Evolutionary conservation across 30 jellyfish, hydroid and myxozoan genomes (phyloP), one percentile per base, ranked within the genome.

Genomic region (Hydra vulgaris): DNA sequence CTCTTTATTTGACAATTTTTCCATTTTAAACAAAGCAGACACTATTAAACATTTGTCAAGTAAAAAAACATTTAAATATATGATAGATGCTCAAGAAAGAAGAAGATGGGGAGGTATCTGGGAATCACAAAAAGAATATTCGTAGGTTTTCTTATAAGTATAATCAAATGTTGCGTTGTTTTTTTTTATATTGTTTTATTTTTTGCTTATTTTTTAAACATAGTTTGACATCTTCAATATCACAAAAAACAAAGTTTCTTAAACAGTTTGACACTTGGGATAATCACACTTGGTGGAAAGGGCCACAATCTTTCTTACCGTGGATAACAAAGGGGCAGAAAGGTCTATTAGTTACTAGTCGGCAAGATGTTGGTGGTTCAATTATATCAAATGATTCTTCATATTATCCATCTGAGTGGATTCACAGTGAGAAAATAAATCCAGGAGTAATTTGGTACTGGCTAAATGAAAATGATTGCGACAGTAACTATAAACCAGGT

Each of bases 401-500:
- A 18, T 77, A 82, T 72, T 15, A n/a, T 15, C 96, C 96, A 3
- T 94, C 98, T 20, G 92, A 88, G 66, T 92, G 89, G 86, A 83
- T 92, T 15, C 0, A 70, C 25, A n/a, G 80, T 0, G 74, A 53
- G 53, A 83, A 78, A 86, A 25, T 7, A 22, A 83, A 81, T 70
- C 98, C 98, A 4, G 96, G 87, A 17, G 76, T 81, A 7, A 92
- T 92, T 74, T 92, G 98, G 98, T 92, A 92, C 40, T 92, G 95
- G 95, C 85, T 92, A 0, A 86, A 87, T 53, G 98, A 92, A 79
- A 95, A 92, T 40, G 98, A 92, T 54, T 92, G 98, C 71, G 85
- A 70, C 20, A 66, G 85, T 16, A 89, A 83, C 66, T 71, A 95
- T 70, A 71, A 54, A 8, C 82, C 79, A 67, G 79, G 96, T 89